These are phyloP conservation scores for Hesperia comma DNA, from an alignment of 2,888 invertebrate genomes.

Conservation along the genomic window DNA sequence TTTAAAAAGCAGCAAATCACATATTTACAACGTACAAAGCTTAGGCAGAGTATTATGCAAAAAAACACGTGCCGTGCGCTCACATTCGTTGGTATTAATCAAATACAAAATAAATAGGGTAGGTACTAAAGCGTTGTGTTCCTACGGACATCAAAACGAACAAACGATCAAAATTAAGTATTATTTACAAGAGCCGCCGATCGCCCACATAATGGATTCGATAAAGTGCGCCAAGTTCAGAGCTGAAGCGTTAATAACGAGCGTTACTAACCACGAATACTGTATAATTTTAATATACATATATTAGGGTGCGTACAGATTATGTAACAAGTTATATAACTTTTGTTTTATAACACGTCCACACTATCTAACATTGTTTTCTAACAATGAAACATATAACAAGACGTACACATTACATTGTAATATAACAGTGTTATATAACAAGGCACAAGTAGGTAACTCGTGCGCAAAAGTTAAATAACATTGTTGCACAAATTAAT, in stretches of 20 bases:
- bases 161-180: not conserved
- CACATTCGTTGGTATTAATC: not conserved
- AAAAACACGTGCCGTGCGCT: conserved; percentile 1
- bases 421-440: too few relatives aligned
- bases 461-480: too few relatives aligned
- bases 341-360: too few relatives aligned
- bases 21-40: conserved; percentile 21
- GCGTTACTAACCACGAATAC: not conserved
- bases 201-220: not conserved
- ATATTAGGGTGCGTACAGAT: too few relatives aligned
- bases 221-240: not conserved
- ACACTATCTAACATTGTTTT: too few relatives aligned
- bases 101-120: conserved; percentile 21
- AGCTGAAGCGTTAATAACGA: not conserved
- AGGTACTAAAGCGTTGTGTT: conserved; percentile 14
- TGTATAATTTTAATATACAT: too few relatives aligned
- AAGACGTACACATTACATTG: too few relatives aligned
- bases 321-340: too few relatives aligned
- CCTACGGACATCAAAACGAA: not conserved
- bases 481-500: too few relatives aligned
- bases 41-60: conserved; percentile 15
- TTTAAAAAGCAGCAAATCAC: conserved; percentile 13
- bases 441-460: too few relatives aligned
- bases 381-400: too few relatives aligned
- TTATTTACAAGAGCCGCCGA: conserved; percentile 6